These are phyloP conservation scores for Hirtodrosophila trivittata DNA, from an alignment of 2,888 invertebrate species.

Conservation along the genomic window DNA sequence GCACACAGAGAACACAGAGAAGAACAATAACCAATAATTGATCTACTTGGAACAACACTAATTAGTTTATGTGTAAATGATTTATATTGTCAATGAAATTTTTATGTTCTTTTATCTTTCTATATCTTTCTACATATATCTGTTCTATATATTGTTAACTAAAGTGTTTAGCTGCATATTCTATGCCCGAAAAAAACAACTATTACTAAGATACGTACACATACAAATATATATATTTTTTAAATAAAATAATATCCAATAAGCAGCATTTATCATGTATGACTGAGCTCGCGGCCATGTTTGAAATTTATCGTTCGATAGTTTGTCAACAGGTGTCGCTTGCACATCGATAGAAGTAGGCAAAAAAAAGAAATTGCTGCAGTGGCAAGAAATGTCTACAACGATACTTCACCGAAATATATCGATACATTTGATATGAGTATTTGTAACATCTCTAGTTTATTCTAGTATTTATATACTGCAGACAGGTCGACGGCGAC, in stretches of 20 bases:
- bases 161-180: constrained; percentile 53
- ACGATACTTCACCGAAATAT: too few relatives aligned
- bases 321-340: not conserved
- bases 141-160: constrained; percentile 66
- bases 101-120: constrained; percentile 49
- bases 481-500: constrained; percentile 48
- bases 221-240: constrained; percentile 67
- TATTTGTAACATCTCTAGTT: constrained; percentile 45
- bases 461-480: constrained; percentile 20
- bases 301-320: not conserved
- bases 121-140: constrained; percentile 43
- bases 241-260: constrained; percentile 48
- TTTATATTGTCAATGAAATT: constrained; percentile 40
- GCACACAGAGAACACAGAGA: constrained; percentile 19
- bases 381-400: not conserved
- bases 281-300: constrained; percentile 6
- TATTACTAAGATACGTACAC: constrained; percentile 50
- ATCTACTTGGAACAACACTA: constrained; percentile 7
- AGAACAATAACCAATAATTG: constrained; percentile 15
- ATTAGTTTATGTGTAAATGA: constrained; percentile 37
- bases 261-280: not conserved
- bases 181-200: constrained; percentile 40
- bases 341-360: not conserved
- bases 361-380: too few relatives aligned
- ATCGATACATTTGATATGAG: constrained; percentile 21